These are phyloP conservation scores for Zhengitettix transpicula DNA, from an alignment of 2,888 invertebrate genomes.

Conservation along the genomic window DNA sequence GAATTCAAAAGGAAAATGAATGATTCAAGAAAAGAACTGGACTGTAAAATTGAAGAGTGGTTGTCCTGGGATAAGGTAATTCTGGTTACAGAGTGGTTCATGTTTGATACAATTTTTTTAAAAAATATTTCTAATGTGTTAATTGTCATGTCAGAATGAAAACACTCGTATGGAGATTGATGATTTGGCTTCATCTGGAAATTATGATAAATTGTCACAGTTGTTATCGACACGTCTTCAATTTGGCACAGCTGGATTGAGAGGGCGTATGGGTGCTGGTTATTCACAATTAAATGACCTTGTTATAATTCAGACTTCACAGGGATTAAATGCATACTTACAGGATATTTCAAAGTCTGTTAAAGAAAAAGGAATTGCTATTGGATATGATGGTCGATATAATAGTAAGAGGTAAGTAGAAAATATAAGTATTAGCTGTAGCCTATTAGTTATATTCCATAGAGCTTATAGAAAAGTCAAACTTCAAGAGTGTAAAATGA, in stretches of 20 bases:
- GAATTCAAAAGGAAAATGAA: too few species aligned
- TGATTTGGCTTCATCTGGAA: slow-evolving; percentile 27
- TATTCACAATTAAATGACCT: slow-evolving; percentile 91
- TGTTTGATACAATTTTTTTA: background rate
- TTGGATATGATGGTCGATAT: slow-evolving; percentile 87
- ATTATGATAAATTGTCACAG: slow-evolving; percentile 40
- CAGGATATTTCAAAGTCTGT: slow-evolving; percentile 38
- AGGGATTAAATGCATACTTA: slow-evolving; percentile 71
- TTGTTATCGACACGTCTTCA: slow-evolving; percentile 53
- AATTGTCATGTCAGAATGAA: slow-evolving; percentile 34
- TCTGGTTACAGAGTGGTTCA: slow-evolving; percentile 2
- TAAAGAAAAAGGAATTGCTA: slow-evolving; percentile 53
- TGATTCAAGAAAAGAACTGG: slow-evolving; percentile 23
- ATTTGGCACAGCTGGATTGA: slow-evolving; percentile 88
- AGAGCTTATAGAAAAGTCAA: too few species aligned
- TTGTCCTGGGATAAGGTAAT: slow-evolving; percentile 53
- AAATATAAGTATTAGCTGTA: background rate
- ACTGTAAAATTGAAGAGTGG: slow-evolving; percentile 55
- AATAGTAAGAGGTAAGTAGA: slow-evolving; percentile 63
- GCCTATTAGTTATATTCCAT: background rate
- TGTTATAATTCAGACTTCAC: slow-evolving; percentile 83
- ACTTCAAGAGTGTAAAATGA: too few species aligned
- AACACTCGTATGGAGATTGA: slow-evolving; percentile 45
- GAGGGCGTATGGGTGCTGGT: slow-evolving; percentile 86
- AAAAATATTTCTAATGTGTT: background rate